phyloP scores from a whole-genome alignment of 2,888 invertebrate species.

The Crioceris asparagi region DNA sequence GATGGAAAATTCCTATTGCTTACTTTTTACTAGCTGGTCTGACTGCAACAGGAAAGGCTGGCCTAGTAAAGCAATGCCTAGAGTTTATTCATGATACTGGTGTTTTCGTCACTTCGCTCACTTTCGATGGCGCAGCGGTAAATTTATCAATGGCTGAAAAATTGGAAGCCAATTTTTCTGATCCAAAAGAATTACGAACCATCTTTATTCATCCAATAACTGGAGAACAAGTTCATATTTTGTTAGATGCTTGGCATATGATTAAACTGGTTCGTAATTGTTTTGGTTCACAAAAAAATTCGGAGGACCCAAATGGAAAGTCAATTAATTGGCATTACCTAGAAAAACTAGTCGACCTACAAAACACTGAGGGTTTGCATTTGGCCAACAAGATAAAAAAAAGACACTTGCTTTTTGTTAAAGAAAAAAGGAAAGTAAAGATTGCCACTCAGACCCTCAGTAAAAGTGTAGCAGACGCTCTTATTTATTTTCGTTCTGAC shows the following conservation, averaged over 20 bases:
- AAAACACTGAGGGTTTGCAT: constrained; percentile 16
- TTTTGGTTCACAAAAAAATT: constrained; percentile 3
- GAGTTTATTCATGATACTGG: constrained; percentile 8
- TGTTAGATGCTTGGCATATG: constrained; percentile 5
- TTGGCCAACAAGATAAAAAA: constrained; percentile 16
- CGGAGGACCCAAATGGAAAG: constrained; percentile 3
- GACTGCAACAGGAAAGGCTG: constrained; percentile 11
- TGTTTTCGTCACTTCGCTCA: constrained; percentile 8
- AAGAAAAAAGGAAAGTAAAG: constrained; percentile 18
- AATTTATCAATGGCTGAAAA: constrained; percentile 12
- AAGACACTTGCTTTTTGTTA: constrained; percentile 13
- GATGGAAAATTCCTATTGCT: constrained; percentile 14
- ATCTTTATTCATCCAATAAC: not conserved
- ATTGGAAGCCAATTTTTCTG: constrained; percentile 1
- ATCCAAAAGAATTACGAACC: not conserved
- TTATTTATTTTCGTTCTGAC: constrained; percentile 7
- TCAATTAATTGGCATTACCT: constrained; percentile 6
- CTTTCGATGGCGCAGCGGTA: constrained; percentile 12
- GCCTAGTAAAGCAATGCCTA: constrained; percentile 10
- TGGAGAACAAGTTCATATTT: not conserved
- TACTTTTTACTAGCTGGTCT: constrained; percentile 12
- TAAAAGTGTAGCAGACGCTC: constrained; percentile 10
- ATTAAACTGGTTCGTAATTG: constrained; percentile 5
- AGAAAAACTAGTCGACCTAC: constrained; percentile 11
- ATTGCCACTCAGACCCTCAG: constrained; percentile 18